Conservation (phyloP, 2,113 vertebrate species). For the Hydrolagus affinis region DNA sequence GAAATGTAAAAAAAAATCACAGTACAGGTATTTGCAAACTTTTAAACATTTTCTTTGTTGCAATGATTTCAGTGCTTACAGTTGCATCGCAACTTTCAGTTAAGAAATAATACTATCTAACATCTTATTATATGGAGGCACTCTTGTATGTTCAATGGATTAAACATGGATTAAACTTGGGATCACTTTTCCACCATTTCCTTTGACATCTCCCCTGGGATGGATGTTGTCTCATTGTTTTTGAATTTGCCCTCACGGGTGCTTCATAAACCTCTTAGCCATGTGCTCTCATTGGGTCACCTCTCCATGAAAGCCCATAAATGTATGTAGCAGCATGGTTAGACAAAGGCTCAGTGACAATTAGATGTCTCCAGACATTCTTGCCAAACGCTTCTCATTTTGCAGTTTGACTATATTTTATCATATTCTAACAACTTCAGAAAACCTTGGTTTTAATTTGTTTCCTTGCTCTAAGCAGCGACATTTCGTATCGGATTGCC, state of each 20-base stretch:
- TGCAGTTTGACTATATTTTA: not conserved
- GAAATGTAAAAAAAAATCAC: too few relatives aligned
- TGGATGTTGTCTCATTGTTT: too few relatives aligned
- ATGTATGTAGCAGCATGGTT: not conserved
- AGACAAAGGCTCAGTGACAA: not conserved
- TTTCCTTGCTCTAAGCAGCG: slow-evolving; percentile 9
- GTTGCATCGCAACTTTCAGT: too few relatives aligned
- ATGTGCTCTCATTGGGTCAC: not conserved
- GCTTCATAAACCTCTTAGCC: not conserved
- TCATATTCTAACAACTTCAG: slow-evolving; percentile 20
- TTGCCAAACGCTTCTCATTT: not conserved
- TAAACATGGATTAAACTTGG: too few relatives aligned
- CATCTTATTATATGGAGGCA: not conserved
- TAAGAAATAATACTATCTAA: too few relatives aligned
- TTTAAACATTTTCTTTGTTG: too few relatives aligned
- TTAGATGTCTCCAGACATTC: not conserved
- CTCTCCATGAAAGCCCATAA: not conserved
- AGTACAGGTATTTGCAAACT: too few relatives aligned
- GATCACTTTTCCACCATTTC: not conserved
- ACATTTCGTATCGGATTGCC: slow-evolving; percentile 20
- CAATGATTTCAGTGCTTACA: too few relatives aligned
- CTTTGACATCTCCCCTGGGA: not conserved
- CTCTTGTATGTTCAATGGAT: not conserved
- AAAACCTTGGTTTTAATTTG: slow-evolving; percentile 25
- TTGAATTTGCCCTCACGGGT: not conserved